Evolutionary conservation across 1,140 invertebrate species (phyloP), one percentile per base, ranked within the genome.

Genomic region (Listronotus oregonensis): DNA sequence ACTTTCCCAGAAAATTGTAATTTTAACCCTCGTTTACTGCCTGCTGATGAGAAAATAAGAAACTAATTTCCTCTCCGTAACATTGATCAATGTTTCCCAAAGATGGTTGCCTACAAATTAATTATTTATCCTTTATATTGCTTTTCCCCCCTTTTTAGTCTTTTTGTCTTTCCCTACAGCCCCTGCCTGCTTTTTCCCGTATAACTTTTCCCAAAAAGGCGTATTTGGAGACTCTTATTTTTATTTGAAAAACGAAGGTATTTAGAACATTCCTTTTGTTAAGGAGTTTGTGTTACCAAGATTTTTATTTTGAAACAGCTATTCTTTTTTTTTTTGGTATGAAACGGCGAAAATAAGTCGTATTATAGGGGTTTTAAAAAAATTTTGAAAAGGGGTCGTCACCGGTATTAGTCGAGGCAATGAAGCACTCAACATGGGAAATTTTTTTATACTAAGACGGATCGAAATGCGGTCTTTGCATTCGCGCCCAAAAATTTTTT

Each of bases 61-160:
- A 66, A 57, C 64, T 66, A 59, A 66, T 66, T 66, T 66, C 64
- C 64, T 60, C 56, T 58, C 21, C 55, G 64, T 66, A 59, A 66
- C 49, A 55, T 46, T 66, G 64, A 66, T 66, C 64, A 66, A 66
- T 66, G 64, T 52, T 66, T 59, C 64, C 55, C n/a, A n/a, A 66
- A 59, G 56, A 59, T 58, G 64, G 55, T 55, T 17, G 55, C 64
- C 50, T 55, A 32, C 64, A 56, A 58, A 66, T 66, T 66, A 66
- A 66, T 66, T 66, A 66, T 66, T 66, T 66, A 66, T 66, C 64
- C 64, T 66, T 66, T 66, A 66, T 60, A 66, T 66, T 54, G 64
- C 64, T 52, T 56, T 59, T 66, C 57, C 64, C 63, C 64, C 43
- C n/a, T n/a, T 66, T 64, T 66, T 58, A 66, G 56, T 59, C 57